Evolutionary conservation across 2,113 vertebrate genomes (phyloP).

Genomic region (Lagopus muta): DNA sequence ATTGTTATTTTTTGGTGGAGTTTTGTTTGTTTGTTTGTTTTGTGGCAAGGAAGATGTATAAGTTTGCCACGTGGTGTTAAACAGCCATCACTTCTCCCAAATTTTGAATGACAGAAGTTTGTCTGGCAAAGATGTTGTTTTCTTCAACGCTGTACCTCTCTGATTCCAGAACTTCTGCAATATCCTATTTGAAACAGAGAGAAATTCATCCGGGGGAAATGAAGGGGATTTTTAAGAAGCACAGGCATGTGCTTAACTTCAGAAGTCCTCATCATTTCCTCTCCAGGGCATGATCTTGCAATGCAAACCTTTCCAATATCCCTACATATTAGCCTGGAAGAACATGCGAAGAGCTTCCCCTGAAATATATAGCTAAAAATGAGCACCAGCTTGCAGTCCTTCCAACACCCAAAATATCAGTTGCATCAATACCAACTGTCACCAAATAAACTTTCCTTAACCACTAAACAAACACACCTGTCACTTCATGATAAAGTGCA

Average conservation of each 20-base stretch:
- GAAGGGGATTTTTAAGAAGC: background rate
- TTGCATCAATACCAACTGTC: background rate
- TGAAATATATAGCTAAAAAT: background rate
- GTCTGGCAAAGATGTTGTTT: background rate
- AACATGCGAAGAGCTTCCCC: background rate
- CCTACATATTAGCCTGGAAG: accelerated
- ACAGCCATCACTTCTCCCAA: background rate
- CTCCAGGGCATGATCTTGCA: background rate
- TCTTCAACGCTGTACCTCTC: background rate
- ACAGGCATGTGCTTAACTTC: background rate
- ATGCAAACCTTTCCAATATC: background rate
- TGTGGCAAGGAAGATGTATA: background rate
- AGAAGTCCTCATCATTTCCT: background rate
- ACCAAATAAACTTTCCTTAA: background rate
- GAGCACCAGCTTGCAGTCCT: background rate
- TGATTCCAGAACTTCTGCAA: background rate
- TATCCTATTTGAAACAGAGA: background rate
- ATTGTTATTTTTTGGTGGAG: background rate
- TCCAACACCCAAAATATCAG: background rate
- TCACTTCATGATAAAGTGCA: background rate
- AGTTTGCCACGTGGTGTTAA: background rate
- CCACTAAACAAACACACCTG: background rate
- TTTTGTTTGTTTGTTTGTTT: background rate
- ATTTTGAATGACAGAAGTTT: background rate
- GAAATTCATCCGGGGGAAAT: background rate